These are phyloP conservation scores for Brevimyrus niger DNA, from an alignment of 2,113 vertebrate species.

Conservation along the genomic window DNA sequence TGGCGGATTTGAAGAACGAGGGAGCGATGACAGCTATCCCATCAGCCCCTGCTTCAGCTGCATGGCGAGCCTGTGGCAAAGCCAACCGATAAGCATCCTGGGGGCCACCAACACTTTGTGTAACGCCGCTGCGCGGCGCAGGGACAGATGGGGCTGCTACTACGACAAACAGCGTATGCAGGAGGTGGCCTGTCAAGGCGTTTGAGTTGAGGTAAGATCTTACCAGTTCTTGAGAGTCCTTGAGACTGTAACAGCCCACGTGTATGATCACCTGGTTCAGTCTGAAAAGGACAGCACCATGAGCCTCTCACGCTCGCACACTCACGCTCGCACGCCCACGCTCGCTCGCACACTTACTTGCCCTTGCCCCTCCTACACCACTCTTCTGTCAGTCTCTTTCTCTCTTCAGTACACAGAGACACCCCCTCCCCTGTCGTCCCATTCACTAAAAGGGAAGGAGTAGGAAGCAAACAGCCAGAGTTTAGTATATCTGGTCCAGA, in stretches of 20 bases:
- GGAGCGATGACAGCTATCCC: slow-evolving; percentile 84
- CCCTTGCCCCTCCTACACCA: slow-evolving; percentile 74
- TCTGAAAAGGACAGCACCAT: slow-evolving; percentile 51
- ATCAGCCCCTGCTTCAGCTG: slow-evolving; percentile 65
- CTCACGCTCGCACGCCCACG: neutral
- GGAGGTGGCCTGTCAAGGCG: neutral
- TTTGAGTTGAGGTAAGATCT: slow-evolving; percentile 27
- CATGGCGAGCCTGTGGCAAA: slow-evolving; percentile 72
- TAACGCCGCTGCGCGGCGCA: neutral
- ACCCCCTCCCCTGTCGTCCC: slow-evolving; percentile 90
- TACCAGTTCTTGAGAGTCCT: slow-evolving; percentile 81
- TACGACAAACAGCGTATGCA: neutral
- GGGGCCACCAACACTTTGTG: neutral
- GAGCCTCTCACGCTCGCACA: neutral
- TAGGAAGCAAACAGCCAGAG: neutral
- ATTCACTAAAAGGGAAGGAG: slow-evolving; percentile 67
- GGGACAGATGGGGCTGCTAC: neutral
- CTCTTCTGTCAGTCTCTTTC: slow-evolving; percentile 68
- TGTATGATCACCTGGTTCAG: slow-evolving; percentile 83
- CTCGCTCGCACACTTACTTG: slow-evolving; percentile 40
- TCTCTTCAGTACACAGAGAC: slow-evolving; percentile 75
- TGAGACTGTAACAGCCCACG: slow-evolving; percentile 81
- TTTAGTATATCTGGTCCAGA: no score
- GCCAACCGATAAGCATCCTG: neutral
- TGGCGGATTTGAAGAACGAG: slow-evolving; percentile 77